Conservation (phyloP, 2,888 invertebrate species). For the Agrilus mali region DNA sequence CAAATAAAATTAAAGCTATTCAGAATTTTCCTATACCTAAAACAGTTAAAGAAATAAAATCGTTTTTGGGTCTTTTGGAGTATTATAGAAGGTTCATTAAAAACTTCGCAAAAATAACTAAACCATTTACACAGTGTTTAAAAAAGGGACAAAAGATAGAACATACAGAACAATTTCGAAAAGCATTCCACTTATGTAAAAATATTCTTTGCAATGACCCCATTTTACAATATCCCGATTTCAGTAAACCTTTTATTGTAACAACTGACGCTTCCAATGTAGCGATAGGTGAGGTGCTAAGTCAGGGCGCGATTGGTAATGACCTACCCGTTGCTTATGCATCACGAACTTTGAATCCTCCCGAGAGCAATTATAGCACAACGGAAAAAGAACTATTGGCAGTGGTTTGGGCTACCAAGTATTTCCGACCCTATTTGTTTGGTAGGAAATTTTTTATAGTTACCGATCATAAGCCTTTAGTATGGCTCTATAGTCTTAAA, state of each 20-base stretch:
- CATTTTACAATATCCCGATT: slow-evolving; percentile 14
- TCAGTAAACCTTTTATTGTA: slow-evolving; percentile 10
- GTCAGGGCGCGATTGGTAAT: slow-evolving; percentile 9
- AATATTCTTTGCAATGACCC: slow-evolving; percentile 9
- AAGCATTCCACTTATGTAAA: slow-evolving; percentile 6
- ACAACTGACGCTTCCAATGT: slow-evolving; percentile 16
- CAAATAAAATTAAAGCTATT: too few relatives aligned
- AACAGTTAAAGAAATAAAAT: too few relatives aligned
- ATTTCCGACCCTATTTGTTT: slow-evolving; percentile 20
- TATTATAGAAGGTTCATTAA: too few relatives aligned
- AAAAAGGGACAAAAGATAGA: slow-evolving; percentile 6
- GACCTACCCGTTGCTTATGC: slow-evolving; percentile 16
- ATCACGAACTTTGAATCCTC: slow-evolving; percentile 12
- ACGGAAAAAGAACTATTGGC: slow-evolving; percentile 20
- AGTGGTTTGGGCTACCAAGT: slow-evolving; percentile 17
- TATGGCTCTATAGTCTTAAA: slow-evolving; percentile 26
- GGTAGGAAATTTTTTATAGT: slow-evolving; percentile 25
- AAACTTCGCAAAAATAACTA: slow-evolving; percentile 10
- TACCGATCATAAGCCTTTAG: slow-evolving; percentile 28
- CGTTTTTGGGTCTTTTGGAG: too few relatives aligned
- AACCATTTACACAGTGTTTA: slow-evolving; percentile 8
- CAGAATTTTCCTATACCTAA: too few relatives aligned
- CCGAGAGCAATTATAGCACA: slow-evolving; percentile 16
- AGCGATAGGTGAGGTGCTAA: slow-evolving; percentile 14
- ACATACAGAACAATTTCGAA: background rate